phyloP scores from a whole-genome alignment of 2,113 vertebrate species.

The Felis chaus region DNA sequence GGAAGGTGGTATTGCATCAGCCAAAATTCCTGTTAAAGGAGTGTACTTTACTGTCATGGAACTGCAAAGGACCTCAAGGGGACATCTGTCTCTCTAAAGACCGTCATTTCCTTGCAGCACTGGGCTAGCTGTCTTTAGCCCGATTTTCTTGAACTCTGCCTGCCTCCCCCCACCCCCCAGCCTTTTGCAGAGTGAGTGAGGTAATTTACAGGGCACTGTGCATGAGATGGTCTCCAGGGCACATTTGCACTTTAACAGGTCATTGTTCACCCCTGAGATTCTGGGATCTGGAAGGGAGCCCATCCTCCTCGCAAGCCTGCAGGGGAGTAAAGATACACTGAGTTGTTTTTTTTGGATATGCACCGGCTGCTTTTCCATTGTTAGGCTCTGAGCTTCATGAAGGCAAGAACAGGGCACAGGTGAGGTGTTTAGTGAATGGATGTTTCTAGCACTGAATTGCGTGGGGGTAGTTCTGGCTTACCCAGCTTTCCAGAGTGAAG shows the following conservation, averaged over 20 bases:
- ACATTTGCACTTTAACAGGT: not conserved
- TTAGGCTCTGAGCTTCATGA: not conserved
- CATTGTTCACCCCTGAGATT: not conserved
- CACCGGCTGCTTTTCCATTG: rapidly evolving
- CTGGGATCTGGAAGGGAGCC: not conserved
- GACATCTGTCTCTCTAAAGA: not conserved
- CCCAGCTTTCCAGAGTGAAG: not conserved
- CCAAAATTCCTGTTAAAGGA: not conserved
- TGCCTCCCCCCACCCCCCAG: not conserved
- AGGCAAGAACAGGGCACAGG: not conserved
- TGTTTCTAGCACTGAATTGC: not conserved
- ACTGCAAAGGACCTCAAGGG: not conserved
- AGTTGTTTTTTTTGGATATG: not conserved
- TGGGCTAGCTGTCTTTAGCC: not conserved
- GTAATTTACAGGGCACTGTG: not conserved
- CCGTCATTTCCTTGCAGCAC: not conserved
- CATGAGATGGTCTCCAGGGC: not conserved
- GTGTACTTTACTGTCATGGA: not conserved
- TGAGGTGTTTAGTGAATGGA: not conserved
- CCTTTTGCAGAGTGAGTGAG: not conserved
- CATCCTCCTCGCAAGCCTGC: not conserved
- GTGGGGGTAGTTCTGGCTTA: not conserved
- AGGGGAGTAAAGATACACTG: not conserved
- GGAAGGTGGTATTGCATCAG: not conserved
- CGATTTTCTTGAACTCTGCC: not conserved